A percentile compares a stretch with the other conserved stretches of the same genome.
phyloP scores from a whole-genome alignment of 2,113 vertebrate genomes.

The Tor tambroides region DNA sequence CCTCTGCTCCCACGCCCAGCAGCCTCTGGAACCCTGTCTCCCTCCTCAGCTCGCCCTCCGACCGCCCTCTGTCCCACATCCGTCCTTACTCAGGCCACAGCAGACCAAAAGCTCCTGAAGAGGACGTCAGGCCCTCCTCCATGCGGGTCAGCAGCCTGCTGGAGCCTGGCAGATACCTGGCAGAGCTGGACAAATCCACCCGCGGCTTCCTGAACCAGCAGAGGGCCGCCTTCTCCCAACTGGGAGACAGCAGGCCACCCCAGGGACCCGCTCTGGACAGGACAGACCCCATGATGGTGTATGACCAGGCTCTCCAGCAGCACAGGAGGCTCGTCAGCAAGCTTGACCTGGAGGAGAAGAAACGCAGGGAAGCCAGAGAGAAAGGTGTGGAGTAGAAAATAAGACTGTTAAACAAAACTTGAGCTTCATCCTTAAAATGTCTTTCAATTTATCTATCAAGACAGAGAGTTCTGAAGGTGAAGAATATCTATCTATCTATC shows the following conservation, averaged over 20 bases:
- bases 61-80: conserved; percentile 76
- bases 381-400: conserved; percentile 79
- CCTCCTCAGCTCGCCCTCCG: conserved; percentile 83
- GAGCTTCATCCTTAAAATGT: too few species aligned
- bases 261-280: conserved; percentile 62
- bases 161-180: too few species aligned
- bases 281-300: conserved; percentile 83
- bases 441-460: too few species aligned
- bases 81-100: conserved; percentile 77
- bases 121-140: conserved; percentile 65
- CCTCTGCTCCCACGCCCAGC: conserved; percentile 81
- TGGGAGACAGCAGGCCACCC: conserved; percentile 70
- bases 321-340: conserved; percentile 93
- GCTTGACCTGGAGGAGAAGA: conserved; percentile 92
- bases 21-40: conserved; percentile 93
- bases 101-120: conserved; percentile 82
- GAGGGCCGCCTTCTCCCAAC: conserved; percentile 77
- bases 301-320: conserved; percentile 91
- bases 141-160: conserved; percentile 64
- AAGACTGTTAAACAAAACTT: too few species aligned
- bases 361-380: conserved; percentile 89
- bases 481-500: too few species aligned
- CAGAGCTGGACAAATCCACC: too few species aligned
- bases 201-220: conserved; percentile 76
- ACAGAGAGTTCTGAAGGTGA: too few species aligned